Percentiles rank a stretch among this genome's conserved stretches.
These are phyloP conservation scores for Morelia viridis DNA, from an alignment of 2,797 vertebrate genomes.

Conservation along the genomic window DNA sequence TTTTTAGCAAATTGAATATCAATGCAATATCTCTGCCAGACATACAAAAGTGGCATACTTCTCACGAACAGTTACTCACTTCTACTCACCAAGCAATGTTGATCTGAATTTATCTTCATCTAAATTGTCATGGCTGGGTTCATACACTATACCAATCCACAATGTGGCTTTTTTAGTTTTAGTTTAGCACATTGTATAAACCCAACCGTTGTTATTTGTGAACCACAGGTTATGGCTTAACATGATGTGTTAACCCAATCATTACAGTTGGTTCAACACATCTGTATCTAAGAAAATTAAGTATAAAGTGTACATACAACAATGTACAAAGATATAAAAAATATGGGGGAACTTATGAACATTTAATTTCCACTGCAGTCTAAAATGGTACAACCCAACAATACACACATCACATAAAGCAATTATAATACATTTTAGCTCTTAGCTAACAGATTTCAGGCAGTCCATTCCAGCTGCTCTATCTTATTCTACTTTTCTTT, in stretches of 20 bases:
- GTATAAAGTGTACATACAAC: not conserved
- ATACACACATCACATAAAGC: not conserved
- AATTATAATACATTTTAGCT: not conserved
- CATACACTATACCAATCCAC: too few species aligned
- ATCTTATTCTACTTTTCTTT: not conserved
- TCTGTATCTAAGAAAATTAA: not conserved
- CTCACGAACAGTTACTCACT: not conserved
- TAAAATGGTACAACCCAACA: not conserved
- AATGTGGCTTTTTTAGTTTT: not conserved
- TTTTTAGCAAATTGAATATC: not conserved
- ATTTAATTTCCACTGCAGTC: not conserved
- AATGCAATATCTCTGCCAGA: not conserved
- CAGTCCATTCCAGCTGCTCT: not conserved
- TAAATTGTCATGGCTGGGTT: too few species aligned
- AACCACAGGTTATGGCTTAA: not conserved
- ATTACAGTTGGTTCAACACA: not conserved
- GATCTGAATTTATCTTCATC: not conserved
- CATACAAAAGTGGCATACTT: not conserved
- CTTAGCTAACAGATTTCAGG: not conserved
- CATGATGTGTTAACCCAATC: not conserved
- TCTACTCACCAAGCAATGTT: not conserved
- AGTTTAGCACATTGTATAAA: not conserved
- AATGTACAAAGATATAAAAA: not conserved
- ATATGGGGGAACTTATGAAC: not conserved
- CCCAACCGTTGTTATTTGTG: not conserved